A percentile compares a stretch with the other conserved stretches of the same genome.
phyloP scores from a whole-genome alignment of 1,140 invertebrate genomes.

The Brachionus rubens region DNA sequence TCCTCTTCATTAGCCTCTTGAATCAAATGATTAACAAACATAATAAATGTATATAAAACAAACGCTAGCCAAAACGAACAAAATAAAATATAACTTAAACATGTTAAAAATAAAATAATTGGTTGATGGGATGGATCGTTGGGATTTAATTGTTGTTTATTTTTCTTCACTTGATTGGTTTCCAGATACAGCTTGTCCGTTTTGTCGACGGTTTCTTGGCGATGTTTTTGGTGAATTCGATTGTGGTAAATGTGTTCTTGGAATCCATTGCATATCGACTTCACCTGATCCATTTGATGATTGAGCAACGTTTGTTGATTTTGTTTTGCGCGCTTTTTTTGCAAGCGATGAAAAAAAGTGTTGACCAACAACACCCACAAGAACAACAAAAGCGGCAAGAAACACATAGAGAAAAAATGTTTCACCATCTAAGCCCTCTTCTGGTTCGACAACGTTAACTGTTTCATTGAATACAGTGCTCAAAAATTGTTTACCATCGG shows the following conservation, averaged over 20 bases:
- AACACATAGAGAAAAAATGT: slow-evolving; percentile 94
- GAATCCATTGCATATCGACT: slow-evolving; percentile 44
- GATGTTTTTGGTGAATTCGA: slow-evolving; percentile 24
- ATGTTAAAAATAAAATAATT: too few relatives aligned
- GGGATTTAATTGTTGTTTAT: neutral
- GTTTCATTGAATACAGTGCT: slow-evolving; percentile 98
- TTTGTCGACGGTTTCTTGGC: slow-evolving; percentile 28
- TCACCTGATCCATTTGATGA: neutral
- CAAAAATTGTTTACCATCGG: slow-evolving; percentile 67
- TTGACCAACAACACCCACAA: slow-evolving; percentile 82
- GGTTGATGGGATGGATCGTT: neutral
- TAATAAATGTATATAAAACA: too few relatives aligned
- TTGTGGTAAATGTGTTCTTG: slow-evolving; percentile 36
- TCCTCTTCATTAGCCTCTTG: too few relatives aligned
- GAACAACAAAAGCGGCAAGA: slow-evolving; percentile 78
- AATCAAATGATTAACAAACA: too few relatives aligned
- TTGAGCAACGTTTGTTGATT: neutral
- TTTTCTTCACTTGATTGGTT: neutral
- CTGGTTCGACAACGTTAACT: slow-evolving; percentile 90
- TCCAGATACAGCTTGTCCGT: neutral
- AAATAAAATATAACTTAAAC: too few relatives aligned
- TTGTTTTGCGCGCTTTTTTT: neutral
- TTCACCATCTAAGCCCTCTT: slow-evolving; percentile 94
- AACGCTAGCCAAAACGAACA: too few relatives aligned
- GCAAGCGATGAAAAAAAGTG: slow-evolving; percentile 73